Conservation (phyloP, 2,888 invertebrate species). For the Stenodera caucasica region DNA sequence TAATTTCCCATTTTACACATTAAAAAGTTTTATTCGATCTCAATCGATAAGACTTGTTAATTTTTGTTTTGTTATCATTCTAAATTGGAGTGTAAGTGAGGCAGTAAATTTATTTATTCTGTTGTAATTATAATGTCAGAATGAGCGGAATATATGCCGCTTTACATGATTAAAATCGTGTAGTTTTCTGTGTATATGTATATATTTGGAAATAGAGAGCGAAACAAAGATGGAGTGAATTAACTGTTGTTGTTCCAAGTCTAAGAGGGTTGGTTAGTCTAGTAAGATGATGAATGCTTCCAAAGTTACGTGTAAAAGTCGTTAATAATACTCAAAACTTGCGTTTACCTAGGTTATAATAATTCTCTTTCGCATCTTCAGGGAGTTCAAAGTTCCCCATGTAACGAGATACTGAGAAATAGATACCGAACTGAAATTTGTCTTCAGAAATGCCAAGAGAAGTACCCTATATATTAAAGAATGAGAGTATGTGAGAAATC, state of each 20-base stretch:
- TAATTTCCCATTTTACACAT: no score
- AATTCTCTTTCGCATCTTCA: conserved; percentile 51
- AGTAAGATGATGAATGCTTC: conserved; percentile 53
- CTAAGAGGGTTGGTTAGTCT: conserved; percentile 25
- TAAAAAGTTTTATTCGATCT: no score
- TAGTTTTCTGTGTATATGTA: conserved; percentile 30
- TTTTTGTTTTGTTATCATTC: no score
- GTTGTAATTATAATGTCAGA: conserved; percentile 38
- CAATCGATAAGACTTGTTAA: no score
- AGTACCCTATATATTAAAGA: not conserved
- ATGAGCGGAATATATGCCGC: conserved; percentile 30
- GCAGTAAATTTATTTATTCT: no score
- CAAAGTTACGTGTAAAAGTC: conserved; percentile 56
- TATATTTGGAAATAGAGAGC: not conserved
- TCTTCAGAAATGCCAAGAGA: conserved; percentile 40
- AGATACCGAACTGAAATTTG: conserved; percentile 52
- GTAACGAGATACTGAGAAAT: conserved; percentile 53
- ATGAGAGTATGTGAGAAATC: not conserved
- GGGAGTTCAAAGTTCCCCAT: conserved; percentile 52
- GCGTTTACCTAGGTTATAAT: conserved; percentile 54
- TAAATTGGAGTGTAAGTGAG: no score
- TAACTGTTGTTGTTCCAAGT: conserved; percentile 42
- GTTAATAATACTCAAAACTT: conserved; percentile 57
- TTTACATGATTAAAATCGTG: conserved; percentile 45
- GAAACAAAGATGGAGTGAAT: conserved; percentile 34